Conservation (phyloP, 2,888 invertebrate genomes). For the Podabrus alpinus region DNA sequence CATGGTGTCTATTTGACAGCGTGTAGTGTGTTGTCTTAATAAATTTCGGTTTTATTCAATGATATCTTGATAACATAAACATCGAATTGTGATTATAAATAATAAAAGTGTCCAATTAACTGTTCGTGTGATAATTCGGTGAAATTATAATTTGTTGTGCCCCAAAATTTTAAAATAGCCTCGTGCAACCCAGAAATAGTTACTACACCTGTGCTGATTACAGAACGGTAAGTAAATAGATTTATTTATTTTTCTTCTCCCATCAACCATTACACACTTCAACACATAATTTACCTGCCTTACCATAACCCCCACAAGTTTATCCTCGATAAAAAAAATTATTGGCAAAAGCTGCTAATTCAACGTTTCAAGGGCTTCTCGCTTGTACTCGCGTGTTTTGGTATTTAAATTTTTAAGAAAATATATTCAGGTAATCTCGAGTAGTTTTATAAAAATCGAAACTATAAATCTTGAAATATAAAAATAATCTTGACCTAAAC, state of each 20-base stretch:
- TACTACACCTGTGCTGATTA: constrained; percentile 34
- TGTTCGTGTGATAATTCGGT: constrained; percentile 36
- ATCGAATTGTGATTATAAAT: constrained; percentile 41
- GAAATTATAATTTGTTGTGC: constrained; percentile 33
- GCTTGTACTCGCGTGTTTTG: background rate
- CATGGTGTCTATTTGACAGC: constrained; percentile 54
- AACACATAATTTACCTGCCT: background rate
- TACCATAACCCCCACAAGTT: background rate
- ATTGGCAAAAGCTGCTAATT: background rate
- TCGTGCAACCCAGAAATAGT: constrained; percentile 25
- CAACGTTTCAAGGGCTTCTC: background rate
- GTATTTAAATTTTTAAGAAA: constrained; percentile 1
- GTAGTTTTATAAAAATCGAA: constrained; percentile 15
- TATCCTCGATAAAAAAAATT: background rate
- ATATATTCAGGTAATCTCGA: constrained; percentile 10
- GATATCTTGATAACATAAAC: constrained; percentile 47
- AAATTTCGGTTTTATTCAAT: constrained; percentile 50
- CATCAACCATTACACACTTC: background rate
- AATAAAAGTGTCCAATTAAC: constrained; percentile 43
- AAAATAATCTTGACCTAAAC: constrained; percentile 24
- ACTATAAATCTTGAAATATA: constrained; percentile 6
- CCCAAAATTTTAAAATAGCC: constrained; percentile 31
- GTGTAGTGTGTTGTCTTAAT: constrained; percentile 50
- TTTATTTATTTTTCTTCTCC: background rate
- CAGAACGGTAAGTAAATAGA: constrained; percentile 34